Conservation (phyloP, 2,113 vertebrate species). For the Planiliza haematocheilus region DNA sequence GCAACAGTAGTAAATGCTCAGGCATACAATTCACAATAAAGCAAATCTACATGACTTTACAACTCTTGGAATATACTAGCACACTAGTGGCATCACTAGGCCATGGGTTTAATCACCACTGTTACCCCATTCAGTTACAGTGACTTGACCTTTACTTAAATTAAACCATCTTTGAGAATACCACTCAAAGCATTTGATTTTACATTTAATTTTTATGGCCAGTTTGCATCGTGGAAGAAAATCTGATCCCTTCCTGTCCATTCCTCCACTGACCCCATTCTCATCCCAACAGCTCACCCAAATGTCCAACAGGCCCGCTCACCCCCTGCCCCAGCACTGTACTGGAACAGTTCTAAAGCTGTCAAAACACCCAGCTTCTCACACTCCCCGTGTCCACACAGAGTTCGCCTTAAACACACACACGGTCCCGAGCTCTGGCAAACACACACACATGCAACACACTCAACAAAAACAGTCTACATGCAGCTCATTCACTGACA, state of each 20-base stretch:
- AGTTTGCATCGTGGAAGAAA: slow-evolving; percentile 20
- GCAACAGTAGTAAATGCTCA: no score
- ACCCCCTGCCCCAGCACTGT: slow-evolving; percentile 65
- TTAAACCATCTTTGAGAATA: no score
- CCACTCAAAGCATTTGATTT: slow-evolving; percentile 24
- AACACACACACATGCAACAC: slow-evolving; percentile 41
- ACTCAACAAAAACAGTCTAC: slow-evolving; percentile 50
- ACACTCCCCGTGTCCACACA: slow-evolving; percentile 70
- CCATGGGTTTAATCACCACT: no score
- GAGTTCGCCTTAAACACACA: slow-evolving; percentile 64
- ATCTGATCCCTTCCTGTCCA: slow-evolving; percentile 39
- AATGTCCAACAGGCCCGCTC: slow-evolving; percentile 58
- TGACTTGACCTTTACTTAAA: no score
- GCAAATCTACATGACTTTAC: no score
- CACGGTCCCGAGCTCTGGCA: slow-evolving; percentile 31
- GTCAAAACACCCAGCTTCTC: slow-evolving; percentile 81
- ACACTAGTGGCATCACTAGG: no score
- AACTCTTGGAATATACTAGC: no score
- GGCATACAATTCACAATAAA: no score
- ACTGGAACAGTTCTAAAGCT: slow-evolving; percentile 75
- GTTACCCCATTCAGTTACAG: no score
- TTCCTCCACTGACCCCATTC: slow-evolving; percentile 55
- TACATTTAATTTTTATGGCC: slow-evolving; percentile 32
- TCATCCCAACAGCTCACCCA: slow-evolving; percentile 60
- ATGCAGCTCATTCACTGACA: slow-evolving; percentile 60